phyloP scores from a whole-genome alignment of 2,888 invertebrate species.

The Cheilosia grossa region DNA sequence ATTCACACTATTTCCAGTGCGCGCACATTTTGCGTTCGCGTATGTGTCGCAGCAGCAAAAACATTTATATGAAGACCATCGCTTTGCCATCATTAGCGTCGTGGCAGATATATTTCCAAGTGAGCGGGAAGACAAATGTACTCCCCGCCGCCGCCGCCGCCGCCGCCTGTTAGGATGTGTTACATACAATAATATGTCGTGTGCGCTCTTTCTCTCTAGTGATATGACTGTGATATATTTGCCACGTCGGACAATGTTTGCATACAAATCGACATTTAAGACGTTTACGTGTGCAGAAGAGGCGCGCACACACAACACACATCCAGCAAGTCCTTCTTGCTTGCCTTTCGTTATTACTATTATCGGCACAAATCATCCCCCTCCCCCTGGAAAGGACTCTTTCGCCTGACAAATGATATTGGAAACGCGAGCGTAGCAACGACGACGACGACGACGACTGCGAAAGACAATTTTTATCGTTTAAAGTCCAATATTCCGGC shows the following conservation, averaged over 20 bases:
- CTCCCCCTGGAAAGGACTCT: background rate
- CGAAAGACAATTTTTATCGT: conserved; percentile 73
- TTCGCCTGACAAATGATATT: conserved; percentile 57
- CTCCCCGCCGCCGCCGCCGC: too few species aligned
- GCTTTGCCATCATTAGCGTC: conserved; percentile 72
- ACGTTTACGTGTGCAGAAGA: conserved; percentile 55
- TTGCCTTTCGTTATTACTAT: conserved; percentile 60
- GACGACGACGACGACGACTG: background rate
- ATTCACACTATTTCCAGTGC: conserved; percentile 55
- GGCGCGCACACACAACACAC: background rate
- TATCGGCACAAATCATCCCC: conserved; percentile 26
- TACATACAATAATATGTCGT: conserved; percentile 48
- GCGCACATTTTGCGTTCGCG: background rate
- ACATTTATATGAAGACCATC: conserved; percentile 73
- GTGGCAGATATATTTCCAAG: conserved; percentile 53
- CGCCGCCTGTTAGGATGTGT: conserved; percentile 42
- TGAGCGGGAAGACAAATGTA: conserved; percentile 7
- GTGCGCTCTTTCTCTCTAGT: conserved; percentile 2
- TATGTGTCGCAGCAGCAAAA: conserved; percentile 18
- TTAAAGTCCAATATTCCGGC: conserved; percentile 70
- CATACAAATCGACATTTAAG: conserved; percentile 75
- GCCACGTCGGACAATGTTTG: conserved; percentile 71
- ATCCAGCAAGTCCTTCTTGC: background rate
- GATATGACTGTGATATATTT: conserved; percentile 72
- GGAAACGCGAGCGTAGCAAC: conserved; percentile 2